Evolutionary conservation across 2,113 vertebrate genomes (phyloP).

Genomic region (Edolisoma coerulescens): DNA sequence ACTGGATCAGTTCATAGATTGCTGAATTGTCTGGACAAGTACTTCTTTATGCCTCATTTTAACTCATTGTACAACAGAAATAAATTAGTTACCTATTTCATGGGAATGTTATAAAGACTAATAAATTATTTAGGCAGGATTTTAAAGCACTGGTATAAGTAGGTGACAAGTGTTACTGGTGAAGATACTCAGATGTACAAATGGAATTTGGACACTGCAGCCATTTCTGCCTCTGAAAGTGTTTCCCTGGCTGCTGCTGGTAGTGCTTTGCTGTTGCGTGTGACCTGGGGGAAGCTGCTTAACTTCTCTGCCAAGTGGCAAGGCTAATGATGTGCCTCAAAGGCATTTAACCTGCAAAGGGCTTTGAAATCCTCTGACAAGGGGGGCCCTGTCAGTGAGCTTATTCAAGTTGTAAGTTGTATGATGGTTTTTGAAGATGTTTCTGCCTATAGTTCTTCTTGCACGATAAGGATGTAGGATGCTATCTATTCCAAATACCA

Average conservation of each 20-base stretch:
- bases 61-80: neutral
- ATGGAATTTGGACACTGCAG: neutral
- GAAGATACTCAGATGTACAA: neutral
- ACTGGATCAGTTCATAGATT: neutral
- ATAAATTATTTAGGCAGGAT: neutral
- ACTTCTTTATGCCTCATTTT: neutral
- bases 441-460: neutral
- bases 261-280: neutral
- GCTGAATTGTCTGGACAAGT: neutral
- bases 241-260: neutral
- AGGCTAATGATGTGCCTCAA: neutral
- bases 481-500: neutral
- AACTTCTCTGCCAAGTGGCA: neutral
- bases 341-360: neutral
- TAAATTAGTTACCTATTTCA: neutral
- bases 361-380: neutral
- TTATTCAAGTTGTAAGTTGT: neutral
- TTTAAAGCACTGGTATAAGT: neutral
- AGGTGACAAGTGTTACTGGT: neutral
- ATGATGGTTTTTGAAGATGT: neutral
- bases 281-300: neutral
- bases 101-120: neutral
- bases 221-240: neutral
- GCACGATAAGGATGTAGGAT: neutral
- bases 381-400: neutral